A percentile compares a stretch with the other conserved stretches of the same genome.
Evolutionary conservation across 2,888 invertebrate genomes (phyloP).

Genomic region (Eumerus sabulonum): DNA sequence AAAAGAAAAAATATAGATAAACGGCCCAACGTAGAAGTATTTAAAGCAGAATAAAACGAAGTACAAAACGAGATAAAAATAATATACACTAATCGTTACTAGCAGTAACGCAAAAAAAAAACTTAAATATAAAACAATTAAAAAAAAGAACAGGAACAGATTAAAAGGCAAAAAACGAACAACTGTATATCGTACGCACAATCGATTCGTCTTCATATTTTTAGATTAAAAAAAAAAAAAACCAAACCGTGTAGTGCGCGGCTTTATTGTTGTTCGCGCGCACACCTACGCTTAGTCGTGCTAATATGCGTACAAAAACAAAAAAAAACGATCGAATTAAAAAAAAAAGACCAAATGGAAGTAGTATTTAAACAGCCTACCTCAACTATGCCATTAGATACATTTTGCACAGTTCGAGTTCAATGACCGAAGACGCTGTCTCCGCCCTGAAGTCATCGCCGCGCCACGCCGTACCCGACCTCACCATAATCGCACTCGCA

Average conservation of each 20-base stretch:
- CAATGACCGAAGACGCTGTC: conserved; percentile 45
- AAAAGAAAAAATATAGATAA: neutral
- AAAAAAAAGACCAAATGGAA: conserved; percentile 21
- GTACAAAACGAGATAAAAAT: neutral
- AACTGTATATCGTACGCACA: conserved; percentile 51
- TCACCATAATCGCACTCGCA: neutral
- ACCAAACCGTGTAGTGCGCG: conserved; percentile 37
- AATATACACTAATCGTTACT: neutral
- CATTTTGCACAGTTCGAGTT: conserved; percentile 60
- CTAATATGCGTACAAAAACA: conserved; percentile 29
- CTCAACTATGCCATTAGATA: conserved; percentile 68
- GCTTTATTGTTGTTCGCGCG: conserved; percentile 60
- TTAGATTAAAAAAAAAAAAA: conserved; percentile 61
- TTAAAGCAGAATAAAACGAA: neutral
- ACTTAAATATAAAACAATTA: too few relatives aligned
- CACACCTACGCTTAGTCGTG: conserved; percentile 49
- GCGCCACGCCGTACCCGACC: neutral
- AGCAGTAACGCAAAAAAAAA: too few relatives aligned
- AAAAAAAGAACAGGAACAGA: neutral
- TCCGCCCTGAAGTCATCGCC: conserved; percentile 10
- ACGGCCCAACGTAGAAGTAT: neutral
- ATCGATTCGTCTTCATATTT: conserved; percentile 65
- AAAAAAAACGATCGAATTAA: too few relatives aligned
- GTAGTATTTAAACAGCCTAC: conserved; percentile 56
- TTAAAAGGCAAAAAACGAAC: conserved; percentile 26